These are phyloP conservation scores for Steatocranus sp. DNA, from an alignment of 2,797 vertebrate species.

Conservation along the genomic window DNA sequence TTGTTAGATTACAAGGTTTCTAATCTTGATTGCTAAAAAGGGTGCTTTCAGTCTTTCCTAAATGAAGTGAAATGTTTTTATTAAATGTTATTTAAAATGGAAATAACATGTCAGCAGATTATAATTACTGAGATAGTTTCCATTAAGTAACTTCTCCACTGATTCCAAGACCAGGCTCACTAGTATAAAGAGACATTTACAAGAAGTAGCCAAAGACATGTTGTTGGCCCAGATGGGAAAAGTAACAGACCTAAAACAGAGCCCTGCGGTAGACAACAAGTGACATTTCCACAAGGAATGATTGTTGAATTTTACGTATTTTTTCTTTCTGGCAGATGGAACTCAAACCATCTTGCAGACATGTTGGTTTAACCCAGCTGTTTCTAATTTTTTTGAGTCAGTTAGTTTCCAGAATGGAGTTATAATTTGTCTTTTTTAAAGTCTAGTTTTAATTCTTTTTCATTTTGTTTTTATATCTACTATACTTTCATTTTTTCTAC, in stretches of 20 bases:
- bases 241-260: background rate
- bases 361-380: background rate
- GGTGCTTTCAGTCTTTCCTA: background rate
- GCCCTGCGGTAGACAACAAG: background rate
- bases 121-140: background rate
- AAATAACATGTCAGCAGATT: background rate
- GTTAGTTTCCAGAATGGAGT: background rate
- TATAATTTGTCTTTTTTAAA: background rate
- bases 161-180: background rate
- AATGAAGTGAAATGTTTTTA: background rate
- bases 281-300: background rate
- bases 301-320: no score
- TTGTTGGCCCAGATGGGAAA: background rate
- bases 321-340: background rate
- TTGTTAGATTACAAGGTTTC: background rate
- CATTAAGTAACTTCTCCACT: background rate
- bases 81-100: background rate
- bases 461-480: background rate
- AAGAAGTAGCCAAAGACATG: background rate
- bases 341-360: background rate
- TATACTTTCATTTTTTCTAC: background rate
- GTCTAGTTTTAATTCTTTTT: background rate
- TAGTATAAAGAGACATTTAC: background rate
- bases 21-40: background rate
- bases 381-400: background rate